Evolutionary conservation across 2,888 invertebrate species (phyloP).

Genomic region (Hermaeophaga mercurialis): DNA sequence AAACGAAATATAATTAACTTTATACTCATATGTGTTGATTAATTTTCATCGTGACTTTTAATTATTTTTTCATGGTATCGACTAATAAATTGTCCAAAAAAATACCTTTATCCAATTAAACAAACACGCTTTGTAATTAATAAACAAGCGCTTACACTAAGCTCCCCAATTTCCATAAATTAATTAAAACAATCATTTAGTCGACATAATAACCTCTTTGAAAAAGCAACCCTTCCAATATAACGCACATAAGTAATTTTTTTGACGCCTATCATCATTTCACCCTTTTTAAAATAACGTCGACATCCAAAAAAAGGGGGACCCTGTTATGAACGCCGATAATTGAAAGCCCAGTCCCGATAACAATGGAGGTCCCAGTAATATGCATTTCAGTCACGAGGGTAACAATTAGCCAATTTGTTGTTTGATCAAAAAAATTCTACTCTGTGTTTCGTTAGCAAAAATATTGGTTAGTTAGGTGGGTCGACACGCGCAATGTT

Average conservation of each 20-base stretch:
- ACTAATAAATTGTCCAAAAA: too few relatives aligned
- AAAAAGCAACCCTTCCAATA: background rate
- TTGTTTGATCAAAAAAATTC: too few relatives aligned
- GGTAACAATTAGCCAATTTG: slow-evolving; percentile 13
- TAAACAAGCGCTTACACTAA: too few relatives aligned
- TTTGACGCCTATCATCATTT: slow-evolving; percentile 14
- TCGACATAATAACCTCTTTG: background rate
- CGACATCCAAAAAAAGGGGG: slow-evolving; percentile 5
- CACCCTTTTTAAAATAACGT: background rate
- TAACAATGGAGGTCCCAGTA: background rate
- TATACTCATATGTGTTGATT: background rate
- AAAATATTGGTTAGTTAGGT: too few relatives aligned
- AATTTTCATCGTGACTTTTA: too few relatives aligned
- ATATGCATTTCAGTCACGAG: slow-evolving; percentile 10
- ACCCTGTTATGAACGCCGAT: slow-evolving; percentile 1
- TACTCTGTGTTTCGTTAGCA: too few relatives aligned
- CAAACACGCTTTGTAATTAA: too few relatives aligned
- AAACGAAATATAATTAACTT: background rate
- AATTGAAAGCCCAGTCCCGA: slow-evolving; percentile 4
- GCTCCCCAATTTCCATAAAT: background rate
- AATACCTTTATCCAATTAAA: too few relatives aligned
- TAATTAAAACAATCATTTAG: background rate
- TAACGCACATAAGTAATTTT: background rate
- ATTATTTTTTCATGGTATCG: too few relatives aligned
- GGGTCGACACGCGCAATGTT: too few relatives aligned